Evolutionary conservation across 2,797 vertebrate species (phyloP).

Genomic region (Rachycentron canadum): DNA sequence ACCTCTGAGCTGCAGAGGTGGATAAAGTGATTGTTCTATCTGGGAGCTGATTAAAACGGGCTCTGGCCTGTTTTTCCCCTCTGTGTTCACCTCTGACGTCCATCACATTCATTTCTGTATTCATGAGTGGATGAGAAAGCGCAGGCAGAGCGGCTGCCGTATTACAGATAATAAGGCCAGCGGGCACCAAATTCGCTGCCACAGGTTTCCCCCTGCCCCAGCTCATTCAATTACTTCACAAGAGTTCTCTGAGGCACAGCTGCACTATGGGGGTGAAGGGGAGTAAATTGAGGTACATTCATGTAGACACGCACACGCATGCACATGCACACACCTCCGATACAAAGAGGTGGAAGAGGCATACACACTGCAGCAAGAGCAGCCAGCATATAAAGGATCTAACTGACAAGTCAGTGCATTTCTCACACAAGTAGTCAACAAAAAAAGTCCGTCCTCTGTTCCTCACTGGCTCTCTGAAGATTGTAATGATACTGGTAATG

Average conservation of each 20-base stretch:
- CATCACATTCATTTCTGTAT: slow-evolving; percentile 84
- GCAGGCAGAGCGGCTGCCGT: slow-evolving; percentile 77
- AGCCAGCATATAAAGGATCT: slow-evolving; percentile 59
- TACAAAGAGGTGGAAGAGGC: slow-evolving; percentile 68
- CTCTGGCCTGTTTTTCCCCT: slow-evolving; percentile 74
- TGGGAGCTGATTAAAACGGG: slow-evolving; percentile 83
- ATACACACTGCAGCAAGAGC: slow-evolving; percentile 47
- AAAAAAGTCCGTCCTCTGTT: slow-evolving; percentile 52
- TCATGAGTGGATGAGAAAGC: slow-evolving; percentile 83
- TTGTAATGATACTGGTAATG: slow-evolving; percentile 70
- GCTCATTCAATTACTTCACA: slow-evolving; percentile 85
- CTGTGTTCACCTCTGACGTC: slow-evolving; percentile 81
- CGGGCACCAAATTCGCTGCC: slow-evolving; percentile 77
- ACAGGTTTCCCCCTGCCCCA: slow-evolving; percentile 77
- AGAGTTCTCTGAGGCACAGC: slow-evolving; percentile 85
- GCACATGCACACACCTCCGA: slow-evolving; percentile 54
- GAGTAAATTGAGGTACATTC: slow-evolving; percentile 82
- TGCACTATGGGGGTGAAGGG: slow-evolving; percentile 83
- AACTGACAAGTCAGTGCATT: slow-evolving; percentile 62
- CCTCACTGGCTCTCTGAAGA: slow-evolving; percentile 53
- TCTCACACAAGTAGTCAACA: slow-evolving; percentile 57
- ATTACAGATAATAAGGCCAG: slow-evolving; percentile 86
- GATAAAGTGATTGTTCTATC: slow-evolving; percentile 85
- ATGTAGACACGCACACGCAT: slow-evolving; percentile 63
- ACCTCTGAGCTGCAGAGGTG: slow-evolving; percentile 81